These are phyloP conservation scores for Achroia grisella DNA, from an alignment of 1,140 invertebrate genomes.

Conservation along the genomic window DNA sequence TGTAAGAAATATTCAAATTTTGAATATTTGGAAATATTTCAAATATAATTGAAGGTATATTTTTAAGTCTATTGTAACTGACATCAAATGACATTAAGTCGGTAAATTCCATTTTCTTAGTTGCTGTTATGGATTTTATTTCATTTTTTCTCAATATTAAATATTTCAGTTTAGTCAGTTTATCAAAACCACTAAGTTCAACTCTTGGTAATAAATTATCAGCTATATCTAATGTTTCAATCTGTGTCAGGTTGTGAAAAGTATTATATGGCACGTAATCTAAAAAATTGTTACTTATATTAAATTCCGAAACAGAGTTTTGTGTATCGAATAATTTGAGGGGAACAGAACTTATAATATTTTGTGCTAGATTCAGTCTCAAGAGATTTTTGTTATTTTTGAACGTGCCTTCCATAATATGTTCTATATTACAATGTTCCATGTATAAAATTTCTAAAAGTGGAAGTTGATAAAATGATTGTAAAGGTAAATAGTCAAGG, in stretches of 20 bases:
- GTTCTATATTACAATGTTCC: constrained; percentile 64
- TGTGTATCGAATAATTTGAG: constrained; percentile 39
- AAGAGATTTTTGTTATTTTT: constrained; percentile 51
- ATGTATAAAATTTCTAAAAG: constrained; percentile 57
- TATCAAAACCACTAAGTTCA: constrained; percentile 57
- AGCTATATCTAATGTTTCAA: constrained; percentile 55
- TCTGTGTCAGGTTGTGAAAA: constrained; percentile 50
- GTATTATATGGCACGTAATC: constrained; percentile 57
- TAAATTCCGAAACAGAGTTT: constrained; percentile 54
- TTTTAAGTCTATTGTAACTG: constrained; percentile 56
- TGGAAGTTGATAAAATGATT: constrained; percentile 55
- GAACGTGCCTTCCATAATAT: constrained; percentile 58
- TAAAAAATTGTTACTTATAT: constrained; percentile 64
- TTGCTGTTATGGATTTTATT: constrained; percentile 48
- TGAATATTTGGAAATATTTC: constrained; percentile 60
- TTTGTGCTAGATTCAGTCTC: constrained; percentile 59
- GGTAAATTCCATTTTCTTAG: constrained; percentile 44
- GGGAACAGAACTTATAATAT: constrained; percentile 55
- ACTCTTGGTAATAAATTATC: constrained; percentile 60
- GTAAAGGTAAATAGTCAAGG: constrained; percentile 50
- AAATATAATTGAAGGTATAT: constrained; percentile 45
- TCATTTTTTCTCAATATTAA: constrained; percentile 62
- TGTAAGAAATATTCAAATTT: constrained; percentile 59
- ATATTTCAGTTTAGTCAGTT: constrained; percentile 50
- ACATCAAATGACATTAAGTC: constrained; percentile 51